A percentile compares a stretch with the other conserved stretches of the same genome.
These are phyloP conservation scores for Scartelaos histophorus DNA, from an alignment of 2,113 vertebrate species.

Conservation along the genomic window DNA sequence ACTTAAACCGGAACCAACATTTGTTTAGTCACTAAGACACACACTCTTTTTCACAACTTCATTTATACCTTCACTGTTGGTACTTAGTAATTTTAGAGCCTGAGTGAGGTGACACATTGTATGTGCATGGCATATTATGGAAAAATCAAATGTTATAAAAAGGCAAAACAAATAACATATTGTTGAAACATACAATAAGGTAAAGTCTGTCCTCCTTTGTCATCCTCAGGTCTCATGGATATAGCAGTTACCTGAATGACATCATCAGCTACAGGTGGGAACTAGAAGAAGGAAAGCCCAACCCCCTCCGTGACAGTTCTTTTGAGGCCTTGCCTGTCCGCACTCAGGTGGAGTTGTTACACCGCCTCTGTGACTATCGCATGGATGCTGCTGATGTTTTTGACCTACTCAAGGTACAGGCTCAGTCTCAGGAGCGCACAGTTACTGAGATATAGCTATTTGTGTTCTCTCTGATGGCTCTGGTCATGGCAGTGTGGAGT, in stretches of 20 bases:
- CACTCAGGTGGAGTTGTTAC: slow-evolving; percentile 90
- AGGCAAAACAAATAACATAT: background rate
- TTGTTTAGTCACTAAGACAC: slow-evolving; percentile 50
- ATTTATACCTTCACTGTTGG: slow-evolving; percentile 2
- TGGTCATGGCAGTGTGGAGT: background rate
- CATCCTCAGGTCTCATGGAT: slow-evolving; percentile 83
- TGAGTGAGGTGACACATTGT: background rate
- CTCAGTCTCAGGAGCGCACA: background rate
- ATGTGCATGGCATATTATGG: background rate
- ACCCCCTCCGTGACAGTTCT: slow-evolving; percentile 84
- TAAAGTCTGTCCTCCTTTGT: background rate
- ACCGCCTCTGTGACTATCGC: slow-evolving; percentile 95
- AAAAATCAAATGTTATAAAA: background rate
- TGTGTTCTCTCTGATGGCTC: background rate
- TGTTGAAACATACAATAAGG: background rate
- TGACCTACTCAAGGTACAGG: slow-evolving; percentile 91
- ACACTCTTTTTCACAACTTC: slow-evolving; percentile 28
- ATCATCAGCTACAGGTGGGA: slow-evolving; percentile 99
- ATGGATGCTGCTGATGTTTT: slow-evolving; percentile 97
- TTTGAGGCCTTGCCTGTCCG: slow-evolving; percentile 88
- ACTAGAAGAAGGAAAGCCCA: slow-evolving; percentile 95
- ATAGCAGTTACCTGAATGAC: slow-evolving; percentile 93
- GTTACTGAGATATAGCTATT: background rate
- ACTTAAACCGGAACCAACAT: slow-evolving; percentile 63
- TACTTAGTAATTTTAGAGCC: slow-evolving; percentile 3